phyloP scores from a whole-genome alignment of 2,888 invertebrate species.

The Oscheius myriophilus region DNA sequence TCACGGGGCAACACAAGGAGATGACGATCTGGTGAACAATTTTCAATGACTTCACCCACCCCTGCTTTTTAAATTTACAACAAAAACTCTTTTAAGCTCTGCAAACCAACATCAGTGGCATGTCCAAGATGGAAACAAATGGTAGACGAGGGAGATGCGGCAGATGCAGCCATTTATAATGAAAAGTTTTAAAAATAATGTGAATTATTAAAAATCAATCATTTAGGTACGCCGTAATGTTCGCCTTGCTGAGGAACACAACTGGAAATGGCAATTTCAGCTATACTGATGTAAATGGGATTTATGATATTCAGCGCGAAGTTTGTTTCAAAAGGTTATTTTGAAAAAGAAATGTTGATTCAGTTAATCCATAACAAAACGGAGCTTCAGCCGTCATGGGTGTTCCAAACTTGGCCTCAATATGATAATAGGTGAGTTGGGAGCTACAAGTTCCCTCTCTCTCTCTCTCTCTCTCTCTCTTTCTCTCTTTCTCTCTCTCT shows the following conservation, averaged over 20 bases:
- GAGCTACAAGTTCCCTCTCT: no score
- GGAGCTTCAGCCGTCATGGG: conserved; percentile 55
- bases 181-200: background rate
- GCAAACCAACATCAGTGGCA: conserved; percentile 41
- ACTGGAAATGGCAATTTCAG: conserved; percentile 48
- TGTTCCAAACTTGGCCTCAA: conserved; percentile 50
- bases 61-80: no score
- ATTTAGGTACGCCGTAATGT: conserved; percentile 41
- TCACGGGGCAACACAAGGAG: conserved; percentile 45
- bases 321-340: conserved; percentile 39
- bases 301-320: conserved; percentile 57
- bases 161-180: conserved; percentile 8
- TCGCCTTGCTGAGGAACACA: conserved; percentile 39
- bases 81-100: conserved; percentile 37
- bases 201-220: background rate
- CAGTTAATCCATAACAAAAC: conserved; percentile 42
- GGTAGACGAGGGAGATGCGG: conserved; percentile 26
- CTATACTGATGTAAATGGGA: conserved; percentile 40
- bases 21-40: conserved; percentile 53
- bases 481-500: no score
- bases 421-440: conserved; percentile 40
- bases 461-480: no score
- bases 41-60: background rate
- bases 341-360: conserved; percentile 32
- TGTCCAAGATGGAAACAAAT: conserved; percentile 28